These are phyloP conservation scores for Cyprinus carpio DNA, from an alignment of 2,113 vertebrate species.

Conservation along the genomic window DNA sequence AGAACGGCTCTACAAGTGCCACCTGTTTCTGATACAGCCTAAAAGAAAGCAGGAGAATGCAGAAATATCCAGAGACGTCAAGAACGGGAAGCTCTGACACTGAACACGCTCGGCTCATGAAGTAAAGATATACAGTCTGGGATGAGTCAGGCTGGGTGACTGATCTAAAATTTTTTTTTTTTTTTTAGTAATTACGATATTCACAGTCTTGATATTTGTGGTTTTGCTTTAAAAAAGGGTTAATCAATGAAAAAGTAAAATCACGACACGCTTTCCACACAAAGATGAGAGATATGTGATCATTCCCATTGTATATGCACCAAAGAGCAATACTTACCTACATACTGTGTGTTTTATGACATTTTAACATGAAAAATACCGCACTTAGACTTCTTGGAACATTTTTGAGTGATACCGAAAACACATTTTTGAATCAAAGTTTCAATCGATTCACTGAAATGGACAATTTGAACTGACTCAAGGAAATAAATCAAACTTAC, in stretches of 20 bases:
- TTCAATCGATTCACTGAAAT: too few species aligned
- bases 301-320: not conserved
- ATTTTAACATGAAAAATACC: too few species aligned
- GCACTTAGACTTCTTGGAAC: not conserved
- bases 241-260: too few species aligned
- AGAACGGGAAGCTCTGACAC: slow-evolving; percentile 3
- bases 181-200: not conserved
- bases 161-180: not conserved
- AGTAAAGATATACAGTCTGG: not conserved
- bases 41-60: slow-evolving; percentile 2
- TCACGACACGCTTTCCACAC: not conserved
- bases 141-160: not conserved
- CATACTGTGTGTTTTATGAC: not conserved
- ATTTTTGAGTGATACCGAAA: not conserved
- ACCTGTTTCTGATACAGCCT: slow-evolving; percentile 49
- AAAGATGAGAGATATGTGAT: not conserved
- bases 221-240: not conserved
- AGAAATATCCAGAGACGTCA: slow-evolving; percentile 18
- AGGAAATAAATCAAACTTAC: not conserved
- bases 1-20: slow-evolving; percentile 16
- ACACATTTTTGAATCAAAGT: too few species aligned
- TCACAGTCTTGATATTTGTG: not conserved
- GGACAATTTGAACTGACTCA: too few species aligned
- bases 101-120: slow-evolving; percentile 8
- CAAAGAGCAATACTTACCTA: not conserved